Base-by-base conservation (phyloP, 2,113 vertebrate species). In the Sinocyclocheilus anshuiensis region DNA sequence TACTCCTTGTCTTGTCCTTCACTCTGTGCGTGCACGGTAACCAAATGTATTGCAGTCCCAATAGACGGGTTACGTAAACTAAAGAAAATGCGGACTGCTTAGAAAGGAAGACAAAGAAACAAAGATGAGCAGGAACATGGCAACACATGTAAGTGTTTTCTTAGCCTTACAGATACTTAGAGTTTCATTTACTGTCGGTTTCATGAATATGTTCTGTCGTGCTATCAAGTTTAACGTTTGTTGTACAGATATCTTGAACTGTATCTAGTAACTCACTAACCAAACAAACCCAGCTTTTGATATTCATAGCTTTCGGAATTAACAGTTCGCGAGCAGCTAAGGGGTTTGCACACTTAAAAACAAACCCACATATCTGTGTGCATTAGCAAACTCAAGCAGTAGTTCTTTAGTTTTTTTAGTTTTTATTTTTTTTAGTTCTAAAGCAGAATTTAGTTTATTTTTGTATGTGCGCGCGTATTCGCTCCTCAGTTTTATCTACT, bases 141-240 rank as follows among this genome's bases (percentile, higher is more conserved):
- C 1, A n/a, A 29, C 39, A 81, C 59, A 9, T 81, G 79, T 67
- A 67, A 81, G 78, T 81, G 22, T 26, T n/a, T 50, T 76, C 42
- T 50, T 5, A 24, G 71, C 16, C 1, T 18, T n/a, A 10, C 8
- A 61, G 8, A 61, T 39, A 4, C 20, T 20, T 11, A 2, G 15
- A 1, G 24, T 77, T 29, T 20, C 29, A 22, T 29, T 42, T 6
- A 0, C 76, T 0, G 2, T 39, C 9, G 33, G 18, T 42, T 12
- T 4, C 9, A 39, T 33, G 29, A 33, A 33, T 4, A 13, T 18
- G 29, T 1, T 39, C 33, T 39, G 36, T 4, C 18, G 69, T 22
- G 13, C 65, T 29, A 3, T 71, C 4, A 33, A 11, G 69, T 39
- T 71, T 36, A 69, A 36, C 15, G 12, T 33, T 36, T 71, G 8